Evolutionary conservation across 2,888 invertebrate genomes (phyloP), one percentile per base, ranked within the genome.

Genomic region (Ectemnius lituratus): DNA sequence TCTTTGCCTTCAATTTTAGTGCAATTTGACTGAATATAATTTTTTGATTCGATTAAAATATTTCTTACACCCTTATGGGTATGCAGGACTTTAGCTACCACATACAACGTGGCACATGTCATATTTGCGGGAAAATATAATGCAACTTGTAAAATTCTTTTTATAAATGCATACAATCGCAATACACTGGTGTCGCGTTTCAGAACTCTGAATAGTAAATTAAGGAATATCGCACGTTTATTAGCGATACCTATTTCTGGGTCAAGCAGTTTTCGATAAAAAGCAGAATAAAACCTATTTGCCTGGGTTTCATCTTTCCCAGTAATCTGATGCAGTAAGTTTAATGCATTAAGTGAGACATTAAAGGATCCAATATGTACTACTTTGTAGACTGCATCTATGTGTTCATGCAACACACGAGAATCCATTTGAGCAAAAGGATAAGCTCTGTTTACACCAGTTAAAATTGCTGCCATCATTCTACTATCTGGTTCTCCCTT

Each of bases 231-330:
- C 0, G 97, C 95, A 61, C 94, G 94, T 85, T 95, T 94, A 0
- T 94, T 93, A 0, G 96, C 94, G 13, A 93, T 93, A 4, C 93
- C 92, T 69, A 97, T 90, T 69, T 95, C 94, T 0, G 96, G 93
- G 89, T 97, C 97, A 0, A 95, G 90, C 70, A 99, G 90, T 89
- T 98, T 98, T 23, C 94, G 94, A 89, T 99, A 99, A 47, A 99
- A 93, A 0, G 97, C 96, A 73, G 94, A 94, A 91, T 98, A 99
- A 92, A 95, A 97, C 83, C 96, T 95, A 88, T 87, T 84, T 2
- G 85, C 80, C 16, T 88, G 88, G 6, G 73, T 68, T 4, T 84
- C 82, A 65, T 89, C 82, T 67, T 87, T 88, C 2, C 84, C 82
- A 27, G 83, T 85, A 4, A 89, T 84, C 88, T 87, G 71, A 70